Evolutionary conservation across 2,113 vertebrate genomes (phyloP).

Genomic region (Pedetes capensis): DNA sequence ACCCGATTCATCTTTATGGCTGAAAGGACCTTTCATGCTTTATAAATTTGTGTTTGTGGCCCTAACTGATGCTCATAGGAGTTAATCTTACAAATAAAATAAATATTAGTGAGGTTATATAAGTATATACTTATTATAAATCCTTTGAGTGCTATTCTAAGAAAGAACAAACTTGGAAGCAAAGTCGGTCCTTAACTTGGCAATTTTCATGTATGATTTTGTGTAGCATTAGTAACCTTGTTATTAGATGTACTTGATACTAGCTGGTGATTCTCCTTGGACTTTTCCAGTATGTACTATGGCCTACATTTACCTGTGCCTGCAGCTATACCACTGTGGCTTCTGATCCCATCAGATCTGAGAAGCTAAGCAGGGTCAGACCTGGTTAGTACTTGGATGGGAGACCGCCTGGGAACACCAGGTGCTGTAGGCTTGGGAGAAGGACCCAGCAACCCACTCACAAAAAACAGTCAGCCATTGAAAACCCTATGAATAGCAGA

Average conservation of each 20-base stretch:
- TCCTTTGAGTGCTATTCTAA: background rate
- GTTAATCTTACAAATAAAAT: slow-evolving; percentile 22
- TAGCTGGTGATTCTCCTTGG: background rate
- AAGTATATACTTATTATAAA: background rate
- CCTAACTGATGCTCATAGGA: background rate
- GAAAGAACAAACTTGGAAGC: background rate
- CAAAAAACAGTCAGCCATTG: no score
- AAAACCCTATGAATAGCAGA: no score
- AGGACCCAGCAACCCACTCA: no score
- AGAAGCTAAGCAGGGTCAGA: no score
- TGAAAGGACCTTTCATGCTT: background rate
- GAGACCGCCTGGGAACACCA: no score
- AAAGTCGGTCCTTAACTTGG: background rate
- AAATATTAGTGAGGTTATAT: background rate
- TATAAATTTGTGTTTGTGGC: background rate
- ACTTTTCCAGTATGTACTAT: background rate
- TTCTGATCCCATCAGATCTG: no score
- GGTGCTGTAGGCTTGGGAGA: no score
- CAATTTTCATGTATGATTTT: background rate
- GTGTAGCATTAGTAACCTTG: background rate
- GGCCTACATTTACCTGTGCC: background rate
- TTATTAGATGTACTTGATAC: background rate
- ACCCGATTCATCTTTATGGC: background rate
- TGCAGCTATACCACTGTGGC: no score
- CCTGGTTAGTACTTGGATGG: no score